Conservation (phyloP, 2,888 invertebrate species). For the Nezara viridula region DNA sequence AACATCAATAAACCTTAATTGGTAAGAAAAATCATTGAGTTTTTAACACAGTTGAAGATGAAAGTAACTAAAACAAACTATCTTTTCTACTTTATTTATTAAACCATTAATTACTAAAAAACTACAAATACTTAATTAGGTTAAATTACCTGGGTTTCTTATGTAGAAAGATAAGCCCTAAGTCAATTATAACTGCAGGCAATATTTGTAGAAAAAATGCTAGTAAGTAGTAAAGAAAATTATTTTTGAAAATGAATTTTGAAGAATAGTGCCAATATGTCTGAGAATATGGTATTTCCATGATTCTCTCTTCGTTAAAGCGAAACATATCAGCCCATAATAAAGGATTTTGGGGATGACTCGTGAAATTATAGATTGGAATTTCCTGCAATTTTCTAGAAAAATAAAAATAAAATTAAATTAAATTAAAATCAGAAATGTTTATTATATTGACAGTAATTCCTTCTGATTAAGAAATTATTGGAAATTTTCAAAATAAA, state of each 20-base stretch:
- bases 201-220: constrained; percentile 78
- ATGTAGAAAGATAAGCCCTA: constrained; percentile 68
- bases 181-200: constrained; percentile 80
- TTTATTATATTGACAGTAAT: background rate
- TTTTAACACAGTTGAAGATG: too few relatives aligned
- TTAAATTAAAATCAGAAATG: background rate
- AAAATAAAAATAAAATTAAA: background rate
- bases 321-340: constrained; percentile 81
- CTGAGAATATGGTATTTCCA: constrained; percentile 65
- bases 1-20: background rate
- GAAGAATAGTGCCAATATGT: constrained; percentile 71
- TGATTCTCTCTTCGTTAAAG: constrained; percentile 72
- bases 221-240: constrained; percentile 72
- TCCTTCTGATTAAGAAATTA: background rate
- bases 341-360: constrained; percentile 82
- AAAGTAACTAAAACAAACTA: too few relatives aligned
- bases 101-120: too few relatives aligned
- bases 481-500: too few relatives aligned
- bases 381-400: constrained; percentile 38
- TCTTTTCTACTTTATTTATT: too few relatives aligned
- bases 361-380: constrained; percentile 86
- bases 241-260: constrained; percentile 74
- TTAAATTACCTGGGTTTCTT: constrained; percentile 63
- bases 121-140: too few relatives aligned
- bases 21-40: background rate